Evolutionary conservation across 2,113 vertebrate species (phyloP), one percentile per base, ranked within the genome.

Genomic region (Australoheros scitulus): DNA sequence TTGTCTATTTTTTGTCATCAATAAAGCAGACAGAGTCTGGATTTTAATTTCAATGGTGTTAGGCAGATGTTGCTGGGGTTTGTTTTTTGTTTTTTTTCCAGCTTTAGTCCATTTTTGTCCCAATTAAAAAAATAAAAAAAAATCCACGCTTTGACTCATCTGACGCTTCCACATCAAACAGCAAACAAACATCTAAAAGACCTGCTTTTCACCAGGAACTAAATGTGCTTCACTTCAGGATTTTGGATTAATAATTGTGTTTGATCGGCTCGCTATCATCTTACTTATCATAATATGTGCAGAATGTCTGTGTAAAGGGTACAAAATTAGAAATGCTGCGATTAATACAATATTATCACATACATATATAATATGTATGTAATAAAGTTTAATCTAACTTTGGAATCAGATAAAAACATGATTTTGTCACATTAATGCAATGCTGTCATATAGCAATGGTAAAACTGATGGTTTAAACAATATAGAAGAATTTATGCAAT

Each of bases 1-100:
- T 87, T 74, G 60, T 86, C 65, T 60, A 38, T 79, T 89, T 80
- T 89, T 79, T 79, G 32, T 34, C n/a, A 8, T n/a, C 5, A 32
- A 26, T 56, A 78, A 60, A 77, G 32, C 47, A 72, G 26, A 72
- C 68, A 34, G 43, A 41, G 20, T n/a, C 8, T 50, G 38, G 38
- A 55, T 83, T 83, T 81, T 64, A 72, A 86, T 79, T 72, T 79
- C 29, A 63, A 29, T 65, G 55, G 43, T 76, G 56, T 79, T 88
- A 77, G 89, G 61, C 81, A 83, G 60, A 72, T 72, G 68, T 55
- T 38, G 36, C 36, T 38, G 36, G 36, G 36, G 34, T 72, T 52
- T 52, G 7, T 24, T 50, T 29, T 70, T 52, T 11, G 5, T 15
- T 29, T 43, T 52, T 29, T 72, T 34, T 72, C 4, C 65, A 83